Conservation (phyloP, 2,797 vertebrate species). For the Tapirus indicus region DNA sequence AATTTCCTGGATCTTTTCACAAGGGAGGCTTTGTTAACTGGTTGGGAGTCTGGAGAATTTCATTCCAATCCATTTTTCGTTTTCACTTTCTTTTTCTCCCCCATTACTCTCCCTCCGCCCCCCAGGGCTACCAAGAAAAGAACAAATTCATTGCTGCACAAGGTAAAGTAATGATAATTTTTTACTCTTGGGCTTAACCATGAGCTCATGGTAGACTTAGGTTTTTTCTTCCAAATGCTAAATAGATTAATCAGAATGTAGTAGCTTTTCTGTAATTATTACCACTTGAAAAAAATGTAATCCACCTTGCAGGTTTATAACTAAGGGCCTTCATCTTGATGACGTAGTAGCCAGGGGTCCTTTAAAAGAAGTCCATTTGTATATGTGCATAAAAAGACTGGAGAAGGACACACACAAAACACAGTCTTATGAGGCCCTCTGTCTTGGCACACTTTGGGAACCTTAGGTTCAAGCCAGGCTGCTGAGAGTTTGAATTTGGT, state of each 20-base stretch:
- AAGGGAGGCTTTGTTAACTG: slow-evolving; percentile 53
- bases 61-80: slow-evolving; percentile 43
- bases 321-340: neutral
- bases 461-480: neutral
- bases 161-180: slow-evolving; percentile 89
- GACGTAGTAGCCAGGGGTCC: neutral
- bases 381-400: neutral
- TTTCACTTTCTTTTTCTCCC: slow-evolving; percentile 64
- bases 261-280: slow-evolving; percentile 52
- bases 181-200: slow-evolving; percentile 33
- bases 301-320: slow-evolving; percentile 32
- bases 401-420: neutral
- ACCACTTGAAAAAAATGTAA: slow-evolving; percentile 4
- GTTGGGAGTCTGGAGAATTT: slow-evolving; percentile 39
- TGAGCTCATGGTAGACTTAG: neutral
- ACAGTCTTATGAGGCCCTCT: neutral
- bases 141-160: slow-evolving; percentile 99
- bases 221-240: slow-evolving; percentile 36
- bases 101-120: neutral
- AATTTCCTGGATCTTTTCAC: slow-evolving; percentile 45
- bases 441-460: neutral
- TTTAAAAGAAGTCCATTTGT: slow-evolving; percentile 22
- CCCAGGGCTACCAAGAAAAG: slow-evolving; percentile 98
- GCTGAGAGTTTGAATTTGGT: slow-evolving; percentile 37
- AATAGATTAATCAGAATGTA: slow-evolving; percentile 52